Conservation (phyloP, 2,113 vertebrate genomes). For the Butorides virescens region DNA sequence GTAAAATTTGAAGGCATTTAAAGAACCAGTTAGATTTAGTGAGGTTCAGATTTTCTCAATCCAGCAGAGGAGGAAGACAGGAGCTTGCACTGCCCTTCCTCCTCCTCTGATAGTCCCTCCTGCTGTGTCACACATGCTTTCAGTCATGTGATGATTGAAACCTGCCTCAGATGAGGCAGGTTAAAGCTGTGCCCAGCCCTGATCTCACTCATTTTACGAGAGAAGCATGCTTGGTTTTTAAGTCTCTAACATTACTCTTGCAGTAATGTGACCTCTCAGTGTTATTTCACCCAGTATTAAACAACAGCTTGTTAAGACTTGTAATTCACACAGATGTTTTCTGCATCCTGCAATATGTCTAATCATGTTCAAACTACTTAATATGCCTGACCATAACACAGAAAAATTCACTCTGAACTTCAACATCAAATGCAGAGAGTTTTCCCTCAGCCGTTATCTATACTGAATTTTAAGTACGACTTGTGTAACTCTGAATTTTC, state of each 20-base stretch:
- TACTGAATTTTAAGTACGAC: background rate
- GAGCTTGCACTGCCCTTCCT: background rate
- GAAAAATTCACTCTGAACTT: background rate
- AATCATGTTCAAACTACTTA: background rate
- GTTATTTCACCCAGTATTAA: background rate
- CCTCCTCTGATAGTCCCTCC: background rate
- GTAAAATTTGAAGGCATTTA: background rate
- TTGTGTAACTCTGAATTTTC: background rate
- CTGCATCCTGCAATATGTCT: background rate
- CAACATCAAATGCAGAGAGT: background rate
- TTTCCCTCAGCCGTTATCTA: background rate
- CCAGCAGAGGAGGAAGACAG: background rate
- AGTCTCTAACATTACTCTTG: background rate
- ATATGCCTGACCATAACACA: background rate
- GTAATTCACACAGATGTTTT: background rate
- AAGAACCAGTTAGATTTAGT: background rate
- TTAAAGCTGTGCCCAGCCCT: background rate
- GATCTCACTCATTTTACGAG: background rate
- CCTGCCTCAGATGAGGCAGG: background rate
- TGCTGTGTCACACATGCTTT: background rate
- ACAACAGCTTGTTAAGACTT: background rate
- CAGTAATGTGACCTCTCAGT: background rate
- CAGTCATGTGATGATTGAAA: background rate
- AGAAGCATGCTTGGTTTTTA: background rate
- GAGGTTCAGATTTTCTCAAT: background rate